These are phyloP conservation scores for Drosophila subsilvestris DNA, from an alignment of 2,888 invertebrate genomes.

Conservation along the genomic window DNA sequence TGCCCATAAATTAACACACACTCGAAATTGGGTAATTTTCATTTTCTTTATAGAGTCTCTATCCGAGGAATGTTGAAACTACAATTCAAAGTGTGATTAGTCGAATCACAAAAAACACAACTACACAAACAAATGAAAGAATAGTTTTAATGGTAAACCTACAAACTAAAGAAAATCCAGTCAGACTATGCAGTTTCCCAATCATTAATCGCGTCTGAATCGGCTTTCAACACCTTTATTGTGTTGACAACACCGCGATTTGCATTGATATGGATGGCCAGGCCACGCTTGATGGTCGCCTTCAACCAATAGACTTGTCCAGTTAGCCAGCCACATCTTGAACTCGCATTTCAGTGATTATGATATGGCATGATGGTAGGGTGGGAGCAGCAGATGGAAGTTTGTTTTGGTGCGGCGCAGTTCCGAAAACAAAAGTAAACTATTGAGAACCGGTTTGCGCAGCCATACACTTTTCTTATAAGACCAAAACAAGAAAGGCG, in stretches of 20 bases:
- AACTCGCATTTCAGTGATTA: slow-evolving; percentile 21
- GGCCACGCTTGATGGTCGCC: slow-evolving; percentile 13
- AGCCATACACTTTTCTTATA: slow-evolving; percentile 57
- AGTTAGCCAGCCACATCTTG: slow-evolving; percentile 17
- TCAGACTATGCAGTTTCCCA: not conserved
- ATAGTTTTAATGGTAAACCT: not conserved
- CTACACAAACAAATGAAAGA: not conserved
- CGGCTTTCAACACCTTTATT: slow-evolving; percentile 55
- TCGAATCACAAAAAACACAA: too few relatives aligned
- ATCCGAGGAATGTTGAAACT: not conserved
- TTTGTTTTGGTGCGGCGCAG: slow-evolving; percentile 76
- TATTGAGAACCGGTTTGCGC: slow-evolving; percentile 65
- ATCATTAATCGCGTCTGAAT: slow-evolving; percentile 4
- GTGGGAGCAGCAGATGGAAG: slow-evolving; percentile 36
- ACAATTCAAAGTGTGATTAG: not conserved
- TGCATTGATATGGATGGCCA: slow-evolving; percentile 47
- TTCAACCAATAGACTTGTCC: slow-evolving; percentile 14
- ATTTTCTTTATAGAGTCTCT: not conserved
- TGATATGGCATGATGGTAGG: slow-evolving; percentile 25
- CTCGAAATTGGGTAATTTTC: slow-evolving; percentile 25
- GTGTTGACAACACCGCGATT: slow-evolving; percentile 3
- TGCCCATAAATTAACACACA: slow-evolving; percentile 48
- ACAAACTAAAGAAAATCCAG: not conserved
- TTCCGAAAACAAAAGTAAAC: slow-evolving; percentile 55
- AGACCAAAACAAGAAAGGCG: slow-evolving; percentile 65